These are phyloP conservation scores for Phrixothrix hirtus DNA, from an alignment of 2,888 invertebrate genomes.

Conservation along the genomic window DNA sequence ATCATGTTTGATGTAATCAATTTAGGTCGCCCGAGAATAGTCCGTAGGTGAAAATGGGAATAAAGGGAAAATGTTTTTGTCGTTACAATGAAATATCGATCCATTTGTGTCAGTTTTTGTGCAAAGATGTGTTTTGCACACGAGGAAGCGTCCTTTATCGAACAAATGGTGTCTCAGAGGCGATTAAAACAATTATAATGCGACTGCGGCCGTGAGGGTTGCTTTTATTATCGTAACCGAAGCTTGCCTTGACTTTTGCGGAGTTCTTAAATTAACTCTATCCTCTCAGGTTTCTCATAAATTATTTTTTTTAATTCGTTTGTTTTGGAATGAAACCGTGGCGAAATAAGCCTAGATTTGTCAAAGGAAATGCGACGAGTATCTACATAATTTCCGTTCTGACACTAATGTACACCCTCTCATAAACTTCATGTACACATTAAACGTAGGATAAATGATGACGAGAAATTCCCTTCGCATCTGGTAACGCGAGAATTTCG, in stretches of 20 bases:
- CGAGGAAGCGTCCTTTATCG: neutral
- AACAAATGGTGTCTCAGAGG: neutral
- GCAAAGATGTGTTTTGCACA: constrained; percentile 6
- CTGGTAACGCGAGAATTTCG: too few relatives aligned
- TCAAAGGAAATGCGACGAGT: too few relatives aligned
- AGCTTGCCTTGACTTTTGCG: neutral
- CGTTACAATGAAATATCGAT: constrained; percentile 14
- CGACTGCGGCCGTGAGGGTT: neutral
- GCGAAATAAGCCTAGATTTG: too few relatives aligned
- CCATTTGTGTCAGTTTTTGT: constrained; percentile 12
- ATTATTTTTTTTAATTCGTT: too few relatives aligned
- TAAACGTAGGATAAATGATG: too few relatives aligned
- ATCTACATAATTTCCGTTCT: too few relatives aligned
- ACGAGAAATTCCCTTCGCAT: too few relatives aligned
- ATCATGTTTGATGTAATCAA: constrained; percentile 9
- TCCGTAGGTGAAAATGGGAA: constrained; percentile 11
- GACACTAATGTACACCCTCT: too few relatives aligned
- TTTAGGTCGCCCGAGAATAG: constrained; percentile 6
- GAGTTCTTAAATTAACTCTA: too few relatives aligned
- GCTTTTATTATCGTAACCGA: neutral
- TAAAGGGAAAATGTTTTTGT: constrained; percentile 9
- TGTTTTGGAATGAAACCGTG: too few relatives aligned
- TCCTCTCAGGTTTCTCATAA: too few relatives aligned
- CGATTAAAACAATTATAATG: neutral
- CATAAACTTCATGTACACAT: too few relatives aligned